Conservation (phyloP, 2,888 invertebrate genomes). For the Eutolmus rufibarbis region DNA sequence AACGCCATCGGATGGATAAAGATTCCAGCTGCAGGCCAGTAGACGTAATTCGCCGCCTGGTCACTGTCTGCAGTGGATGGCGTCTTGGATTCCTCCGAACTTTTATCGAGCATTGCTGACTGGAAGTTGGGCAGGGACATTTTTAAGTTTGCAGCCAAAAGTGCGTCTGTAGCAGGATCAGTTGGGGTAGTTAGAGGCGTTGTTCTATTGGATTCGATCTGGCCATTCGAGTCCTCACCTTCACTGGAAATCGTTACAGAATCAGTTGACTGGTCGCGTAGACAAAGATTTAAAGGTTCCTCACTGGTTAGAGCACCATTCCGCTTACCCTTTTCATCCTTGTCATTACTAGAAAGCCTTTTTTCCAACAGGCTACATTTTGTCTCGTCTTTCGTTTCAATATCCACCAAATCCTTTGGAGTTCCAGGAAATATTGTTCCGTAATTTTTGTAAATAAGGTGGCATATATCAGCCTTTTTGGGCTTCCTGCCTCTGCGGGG, state of each 20-base stretch:
- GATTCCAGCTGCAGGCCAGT: conserved; percentile 75
- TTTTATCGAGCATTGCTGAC: conserved; percentile 58
- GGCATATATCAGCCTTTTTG: conserved; percentile 91
- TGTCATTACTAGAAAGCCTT: conserved; percentile 60
- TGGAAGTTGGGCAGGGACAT: conserved; percentile 64
- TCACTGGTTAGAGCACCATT: conserved; percentile 63
- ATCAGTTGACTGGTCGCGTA: conserved; percentile 69
- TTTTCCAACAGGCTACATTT: conserved; percentile 69
- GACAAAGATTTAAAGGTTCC: conserved; percentile 84
- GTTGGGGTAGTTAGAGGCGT: conserved; percentile 55
- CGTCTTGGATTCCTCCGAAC: conserved; percentile 61
- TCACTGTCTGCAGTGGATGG: conserved; percentile 61
- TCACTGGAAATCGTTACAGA: conserved; percentile 59
- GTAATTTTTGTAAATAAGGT: conserved; percentile 89
- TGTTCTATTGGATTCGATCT: conserved; percentile 49
- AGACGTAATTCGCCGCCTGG: conserved; percentile 67
- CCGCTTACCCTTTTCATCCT: conserved; percentile 49
- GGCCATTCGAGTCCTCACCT: conserved; percentile 53
- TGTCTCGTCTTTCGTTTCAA: conserved; percentile 67
- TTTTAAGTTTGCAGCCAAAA: conserved; percentile 58
- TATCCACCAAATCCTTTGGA: conserved; percentile 65
- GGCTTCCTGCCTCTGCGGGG: conserved; percentile 87
- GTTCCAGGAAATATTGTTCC: conserved; percentile 85
- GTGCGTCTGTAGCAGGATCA: conserved; percentile 51
- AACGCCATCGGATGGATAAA: conserved; percentile 79